Conservation (phyloP, 2,113 vertebrate genomes). For the Excalfactoria chinensis region DNA sequence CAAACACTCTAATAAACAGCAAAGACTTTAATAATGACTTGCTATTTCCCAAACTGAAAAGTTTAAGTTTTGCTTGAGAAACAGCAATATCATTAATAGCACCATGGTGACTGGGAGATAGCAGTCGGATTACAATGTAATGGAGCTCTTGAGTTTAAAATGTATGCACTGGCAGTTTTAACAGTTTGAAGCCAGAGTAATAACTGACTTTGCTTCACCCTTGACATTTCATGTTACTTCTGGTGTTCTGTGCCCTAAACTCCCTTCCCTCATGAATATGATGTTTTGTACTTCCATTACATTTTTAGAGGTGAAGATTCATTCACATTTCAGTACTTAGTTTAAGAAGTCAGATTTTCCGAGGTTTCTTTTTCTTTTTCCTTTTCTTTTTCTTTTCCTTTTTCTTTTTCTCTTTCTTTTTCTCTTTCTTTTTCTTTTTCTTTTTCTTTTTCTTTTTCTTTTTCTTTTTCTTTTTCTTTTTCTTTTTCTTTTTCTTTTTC, state of each 20-base stretch:
- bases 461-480: too few relatives aligned
- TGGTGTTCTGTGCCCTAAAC: neutral
- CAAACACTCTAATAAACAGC: neutral
- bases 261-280: neutral
- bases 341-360: neutral
- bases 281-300: neutral
- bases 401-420: too few relatives aligned
- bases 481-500: too few relatives aligned
- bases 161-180: neutral
- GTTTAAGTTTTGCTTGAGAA: neutral
- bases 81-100: neutral
- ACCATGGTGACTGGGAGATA: neutral
- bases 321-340: neutral
- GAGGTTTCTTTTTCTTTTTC: neutral
- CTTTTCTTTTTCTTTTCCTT: too few relatives aligned
- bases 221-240: neutral
- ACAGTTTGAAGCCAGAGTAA: neutral
- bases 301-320: neutral
- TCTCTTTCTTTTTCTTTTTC: too few relatives aligned
- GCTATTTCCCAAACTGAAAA: neutral
- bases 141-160: neutral
- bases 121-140: neutral
- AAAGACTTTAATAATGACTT: neutral
- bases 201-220: neutral
- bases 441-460: too few relatives aligned